Percentiles rank a stretch among this genome's conserved stretches.
These are phyloP conservation scores for Tipula vernalis DNA, from an alignment of 2,888 invertebrate genomes.

Conservation along the genomic window DNA sequence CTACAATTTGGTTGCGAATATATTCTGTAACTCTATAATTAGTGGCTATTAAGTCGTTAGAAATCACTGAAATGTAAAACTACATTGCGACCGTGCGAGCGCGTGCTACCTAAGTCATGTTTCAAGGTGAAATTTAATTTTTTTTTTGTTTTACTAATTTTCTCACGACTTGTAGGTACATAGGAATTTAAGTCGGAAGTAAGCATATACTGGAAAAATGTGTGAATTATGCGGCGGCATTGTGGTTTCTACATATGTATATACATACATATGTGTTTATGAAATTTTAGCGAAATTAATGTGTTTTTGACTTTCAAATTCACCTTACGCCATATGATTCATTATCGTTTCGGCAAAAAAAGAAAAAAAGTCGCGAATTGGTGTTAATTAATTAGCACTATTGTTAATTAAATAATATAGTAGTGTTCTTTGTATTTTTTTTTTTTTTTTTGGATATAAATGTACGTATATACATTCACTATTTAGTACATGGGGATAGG, in stretches of 20 bases:
- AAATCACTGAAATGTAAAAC: not conserved
- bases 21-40: not conserved
- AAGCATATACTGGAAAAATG: not conserved
- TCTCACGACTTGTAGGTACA: not conserved
- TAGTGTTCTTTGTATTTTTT: not conserved
- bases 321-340: not conserved
- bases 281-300: not conserved
- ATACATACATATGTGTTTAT: not conserved
- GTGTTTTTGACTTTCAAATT: not conserved
- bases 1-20: not conserved
- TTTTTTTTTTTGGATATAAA: not conserved
- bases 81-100: not conserved
- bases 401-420: not conserved
- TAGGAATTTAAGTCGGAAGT: not conserved
- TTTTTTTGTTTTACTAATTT: not conserved
- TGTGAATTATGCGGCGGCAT: not conserved
- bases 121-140: not conserved
- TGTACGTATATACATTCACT: not conserved
- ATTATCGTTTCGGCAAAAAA: not conserved
- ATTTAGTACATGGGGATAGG: not conserved
- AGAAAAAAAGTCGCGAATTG: not conserved
- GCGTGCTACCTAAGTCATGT: not conserved
- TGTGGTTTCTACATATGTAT: not conserved
- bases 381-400: not conserved
- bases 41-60: not conserved